phyloP scores from a whole-genome alignment of 2,888 invertebrate genomes.

The Yponomeuta malinellus region DNA sequence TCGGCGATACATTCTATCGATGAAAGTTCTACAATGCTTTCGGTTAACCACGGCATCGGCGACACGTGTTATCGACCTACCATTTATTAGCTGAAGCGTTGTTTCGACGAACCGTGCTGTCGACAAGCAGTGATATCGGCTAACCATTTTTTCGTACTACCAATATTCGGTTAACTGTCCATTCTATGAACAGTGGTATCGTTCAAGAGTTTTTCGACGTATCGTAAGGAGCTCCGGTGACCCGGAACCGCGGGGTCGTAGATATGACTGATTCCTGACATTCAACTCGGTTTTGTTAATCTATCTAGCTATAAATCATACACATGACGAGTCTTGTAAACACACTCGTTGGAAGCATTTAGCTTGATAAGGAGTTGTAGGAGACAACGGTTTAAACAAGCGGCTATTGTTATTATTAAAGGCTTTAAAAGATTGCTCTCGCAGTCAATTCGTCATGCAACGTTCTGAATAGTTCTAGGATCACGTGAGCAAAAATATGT shows the following conservation, averaged over 20 bases:
- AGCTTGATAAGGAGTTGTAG: background rate
- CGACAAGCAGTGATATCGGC: too few species aligned
- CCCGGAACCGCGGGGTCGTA: background rate
- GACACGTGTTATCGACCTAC: too few species aligned
- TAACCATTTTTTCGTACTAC: too few species aligned
- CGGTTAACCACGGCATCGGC: too few species aligned
- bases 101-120: too few species aligned
- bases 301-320: background rate
- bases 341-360: background rate
- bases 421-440: background rate
- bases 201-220: too few species aligned
- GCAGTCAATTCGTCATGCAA: background rate
- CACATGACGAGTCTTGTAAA: background rate
- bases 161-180: too few species aligned
- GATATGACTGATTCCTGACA: background rate
- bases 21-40: too few species aligned
- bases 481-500: too few species aligned
- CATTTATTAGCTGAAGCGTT: too few species aligned
- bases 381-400: background rate
- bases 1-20: too few species aligned
- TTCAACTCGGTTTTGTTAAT: background rate
- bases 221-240: background rate
- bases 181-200: too few species aligned
- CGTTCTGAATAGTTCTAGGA: background rate
- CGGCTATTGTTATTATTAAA: background rate